These are phyloP conservation scores for Cyprinus carpio DNA, from an alignment of 2,113 vertebrate genomes.

Conservation along the genomic window DNA sequence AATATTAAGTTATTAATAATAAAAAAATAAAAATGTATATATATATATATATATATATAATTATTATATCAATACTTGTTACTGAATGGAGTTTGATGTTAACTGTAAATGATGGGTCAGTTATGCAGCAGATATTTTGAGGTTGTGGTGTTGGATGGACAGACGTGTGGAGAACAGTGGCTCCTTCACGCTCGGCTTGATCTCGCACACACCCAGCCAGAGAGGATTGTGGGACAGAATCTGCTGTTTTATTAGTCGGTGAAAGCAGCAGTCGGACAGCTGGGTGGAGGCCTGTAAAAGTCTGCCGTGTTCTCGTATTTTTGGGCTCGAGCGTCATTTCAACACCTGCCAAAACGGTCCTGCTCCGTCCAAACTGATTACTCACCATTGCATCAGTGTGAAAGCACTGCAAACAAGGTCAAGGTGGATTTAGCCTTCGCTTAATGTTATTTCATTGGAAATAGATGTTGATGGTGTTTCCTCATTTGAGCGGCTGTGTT, in stretches of 20 bases:
- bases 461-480: neutral
- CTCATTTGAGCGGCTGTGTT: neutral
- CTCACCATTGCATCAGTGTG: neutral
- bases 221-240: constrained; percentile 47
- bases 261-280: constrained; percentile 56
- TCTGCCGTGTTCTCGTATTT: constrained; percentile 24
- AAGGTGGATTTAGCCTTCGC: constrained; percentile 20
- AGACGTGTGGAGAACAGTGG: constrained; percentile 53
- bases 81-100: neutral
- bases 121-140: constrained; percentile 39
- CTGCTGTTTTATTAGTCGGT: constrained; percentile 44
- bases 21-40: too few relatives aligned
- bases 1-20: neutral
- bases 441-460: neutral
- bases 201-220: constrained; percentile 62
- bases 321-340: neutral
- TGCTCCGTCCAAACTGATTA: neutral
- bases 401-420: constrained; percentile 6
- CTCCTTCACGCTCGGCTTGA: constrained; percentile 49
- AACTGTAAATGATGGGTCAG: neutral
- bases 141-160: constrained; percentile 29
- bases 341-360: constrained; percentile 12
- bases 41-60: too few relatives aligned
- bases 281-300: constrained; percentile 40
- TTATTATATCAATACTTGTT: too few relatives aligned